These are phyloP conservation scores for Pantelozetes paolii DNA, from an alignment of 2,888 invertebrate genomes.

Conservation along the genomic window DNA sequence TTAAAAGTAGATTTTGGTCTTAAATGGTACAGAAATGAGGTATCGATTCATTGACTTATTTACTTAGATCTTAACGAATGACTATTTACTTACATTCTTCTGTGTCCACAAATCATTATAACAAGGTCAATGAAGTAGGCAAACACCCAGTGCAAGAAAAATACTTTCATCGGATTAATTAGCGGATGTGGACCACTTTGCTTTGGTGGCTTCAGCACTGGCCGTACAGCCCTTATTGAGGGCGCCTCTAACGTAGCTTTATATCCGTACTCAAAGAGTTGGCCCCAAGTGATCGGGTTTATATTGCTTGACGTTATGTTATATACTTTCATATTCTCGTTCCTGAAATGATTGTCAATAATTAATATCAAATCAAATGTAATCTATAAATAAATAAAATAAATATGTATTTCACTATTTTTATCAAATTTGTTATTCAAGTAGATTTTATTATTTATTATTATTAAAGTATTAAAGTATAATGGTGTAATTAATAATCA, in stretches of 20 bases:
- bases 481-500: no score
- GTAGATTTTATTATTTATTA: no score
- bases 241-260: neutral
- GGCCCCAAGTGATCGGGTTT: constrained; percentile 46
- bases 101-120: constrained; percentile 39
- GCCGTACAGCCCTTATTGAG: constrained; percentile 27
- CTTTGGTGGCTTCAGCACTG: constrained; percentile 16
- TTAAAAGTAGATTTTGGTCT: no score
- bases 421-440: no score
- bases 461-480: no score
- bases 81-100: constrained; percentile 29
- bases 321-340: constrained; percentile 11
- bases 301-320: constrained; percentile 33
- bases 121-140: constrained; percentile 41
- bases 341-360: neutral
- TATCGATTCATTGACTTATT: no score
- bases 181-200: constrained; percentile 21
- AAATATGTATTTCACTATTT: no score
- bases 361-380: neutral
- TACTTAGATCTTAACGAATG: neutral
- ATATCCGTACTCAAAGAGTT: constrained; percentile 48
- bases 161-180: constrained; percentile 12
- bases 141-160: constrained; percentile 36
- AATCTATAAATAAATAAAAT: no score
- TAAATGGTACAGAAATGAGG: no score